Conservation (phyloP, 1,140 invertebrate species). For the Aphaenogaster rudis region DNA sequence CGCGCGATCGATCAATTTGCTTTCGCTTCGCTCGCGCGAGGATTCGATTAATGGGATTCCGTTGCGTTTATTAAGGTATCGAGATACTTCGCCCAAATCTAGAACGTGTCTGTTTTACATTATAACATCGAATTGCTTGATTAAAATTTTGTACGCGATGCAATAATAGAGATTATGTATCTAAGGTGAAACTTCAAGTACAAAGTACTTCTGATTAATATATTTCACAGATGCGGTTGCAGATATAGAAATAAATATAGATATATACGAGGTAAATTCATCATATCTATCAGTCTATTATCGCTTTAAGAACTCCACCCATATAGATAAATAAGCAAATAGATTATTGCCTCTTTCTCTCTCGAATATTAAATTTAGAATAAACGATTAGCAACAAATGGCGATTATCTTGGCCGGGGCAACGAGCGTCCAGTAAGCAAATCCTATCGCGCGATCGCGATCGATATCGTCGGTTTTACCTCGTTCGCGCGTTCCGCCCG, state of each 20-base stretch:
- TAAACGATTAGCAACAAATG: neutral
- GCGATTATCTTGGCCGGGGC: neutral
- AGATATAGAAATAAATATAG: neutral
- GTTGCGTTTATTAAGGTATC: neutral
- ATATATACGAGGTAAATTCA: neutral
- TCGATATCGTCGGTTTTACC: slow-evolving; percentile 57
- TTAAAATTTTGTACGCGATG: neutral
- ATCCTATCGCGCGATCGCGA: slow-evolving; percentile 20
- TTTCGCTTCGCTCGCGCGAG: neutral
- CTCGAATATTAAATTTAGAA: neutral
- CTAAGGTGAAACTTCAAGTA: neutral
- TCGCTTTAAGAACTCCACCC: neutral
- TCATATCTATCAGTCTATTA: neutral
- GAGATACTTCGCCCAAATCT: neutral
- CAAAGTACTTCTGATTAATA: slow-evolving; percentile 6
- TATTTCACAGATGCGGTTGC: neutral
- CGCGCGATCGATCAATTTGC: neutral
- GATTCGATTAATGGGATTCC: neutral
- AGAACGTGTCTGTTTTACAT: neutral
- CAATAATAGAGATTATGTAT: neutral
- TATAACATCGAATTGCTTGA: neutral
- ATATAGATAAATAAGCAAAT: neutral
- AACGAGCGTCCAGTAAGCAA: neutral
- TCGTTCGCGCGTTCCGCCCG: slow-evolving; percentile 55
- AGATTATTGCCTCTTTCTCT: neutral